A percentile compares a stretch with the other conserved stretches of the same genome.
These are phyloP conservation scores for Coreoperca whiteheadi DNA, from an alignment of 2,113 vertebrate species.

Conservation along the genomic window DNA sequence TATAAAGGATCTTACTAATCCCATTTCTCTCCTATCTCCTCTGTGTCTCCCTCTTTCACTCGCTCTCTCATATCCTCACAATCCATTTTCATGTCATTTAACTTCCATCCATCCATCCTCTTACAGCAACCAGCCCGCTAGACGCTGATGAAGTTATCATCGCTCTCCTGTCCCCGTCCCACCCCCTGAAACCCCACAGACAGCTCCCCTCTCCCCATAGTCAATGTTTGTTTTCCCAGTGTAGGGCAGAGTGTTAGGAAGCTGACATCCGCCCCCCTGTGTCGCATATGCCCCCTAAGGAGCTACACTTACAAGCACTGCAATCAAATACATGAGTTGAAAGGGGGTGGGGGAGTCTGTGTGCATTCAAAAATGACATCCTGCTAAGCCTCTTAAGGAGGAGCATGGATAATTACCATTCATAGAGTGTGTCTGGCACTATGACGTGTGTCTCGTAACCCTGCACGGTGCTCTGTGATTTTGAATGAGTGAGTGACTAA, in stretches of 20 bases:
- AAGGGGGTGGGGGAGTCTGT: slow-evolving; percentile 22
- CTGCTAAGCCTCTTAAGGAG: slow-evolving; percentile 51
- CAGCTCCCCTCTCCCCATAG: slow-evolving; percentile 38
- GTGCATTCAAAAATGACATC: slow-evolving; percentile 47
- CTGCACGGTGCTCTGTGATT: slow-evolving; percentile 1
- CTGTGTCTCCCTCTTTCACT: slow-evolving; percentile 5
- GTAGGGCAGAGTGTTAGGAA: slow-evolving; percentile 42
- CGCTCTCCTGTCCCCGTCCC: slow-evolving; percentile 39
- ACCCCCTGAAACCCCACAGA: slow-evolving; percentile 19
- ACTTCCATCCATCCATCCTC: slow-evolving; percentile 31
- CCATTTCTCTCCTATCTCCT: neutral
- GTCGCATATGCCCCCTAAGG: slow-evolving; percentile 43
- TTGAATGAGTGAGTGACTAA: neutral
- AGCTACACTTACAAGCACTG: slow-evolving; percentile 50
- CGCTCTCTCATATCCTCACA: neutral
- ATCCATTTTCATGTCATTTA: slow-evolving; percentile 35
- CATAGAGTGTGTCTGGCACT: slow-evolving; percentile 15
- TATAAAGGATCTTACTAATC: neutral
- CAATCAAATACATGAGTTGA: slow-evolving; percentile 54
- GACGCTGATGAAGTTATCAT: slow-evolving; percentile 72
- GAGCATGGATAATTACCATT: slow-evolving; percentile 63
- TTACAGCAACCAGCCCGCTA: slow-evolving; percentile 30
- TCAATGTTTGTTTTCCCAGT: slow-evolving; percentile 71
- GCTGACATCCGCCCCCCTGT: slow-evolving; percentile 19
- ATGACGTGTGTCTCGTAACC: slow-evolving; percentile 1